Evolutionary conservation across 2,888 invertebrate genomes (phyloP), one percentile per base, ranked within the genome.

Genomic region (Tineola bisselliella): DNA sequence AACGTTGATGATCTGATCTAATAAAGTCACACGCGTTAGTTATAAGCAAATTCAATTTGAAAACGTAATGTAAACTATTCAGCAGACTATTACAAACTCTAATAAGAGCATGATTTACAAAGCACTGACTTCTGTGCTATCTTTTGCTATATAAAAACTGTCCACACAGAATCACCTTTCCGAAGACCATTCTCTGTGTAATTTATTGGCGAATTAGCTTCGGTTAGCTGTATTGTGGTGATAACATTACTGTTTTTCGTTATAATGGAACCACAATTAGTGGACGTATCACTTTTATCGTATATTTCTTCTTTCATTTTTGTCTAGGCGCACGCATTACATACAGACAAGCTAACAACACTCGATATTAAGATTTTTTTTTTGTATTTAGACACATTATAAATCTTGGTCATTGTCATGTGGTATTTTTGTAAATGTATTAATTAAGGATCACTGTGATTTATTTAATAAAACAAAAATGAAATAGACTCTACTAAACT

Each of bases 121-220:
- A 54, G 48, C 54, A 54, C 10, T 17, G 25, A 48, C 25, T 25
- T 6, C 6, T 25, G 4, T 25, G 25, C 6, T 2, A 4, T 25
- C 2, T 25, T 6, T 25, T 33, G n/a, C 12, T 48, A 13, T 38
- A 48, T 44, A 72, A 75, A 72, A 72, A 66, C 65, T 69, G 63
- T 69, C 70, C 69, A 70, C 70, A 71, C 68, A 68, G 65, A 69
- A 68, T 70, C 68, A 67, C 44, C 59, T 59, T 18, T 13, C 12
- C 25, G 44, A 13, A 30, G 19, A 18, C 66, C 67, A 69, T 73
- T 77, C 18, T n/a, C 70, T 76, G 75, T 75, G 74, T 75, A 76
- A 79, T 79, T 79, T 76, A 64, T 66, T 70, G 75, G 70, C 69
- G 68, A 68, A 72, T 78, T 78, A 77, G 70, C 68, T 66, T 62